A percentile compares a stretch with the other conserved stretches of the same genome.
Evolutionary conservation across 2,797 vertebrate genomes (phyloP).

Genomic region (Sylvia borin): DNA sequence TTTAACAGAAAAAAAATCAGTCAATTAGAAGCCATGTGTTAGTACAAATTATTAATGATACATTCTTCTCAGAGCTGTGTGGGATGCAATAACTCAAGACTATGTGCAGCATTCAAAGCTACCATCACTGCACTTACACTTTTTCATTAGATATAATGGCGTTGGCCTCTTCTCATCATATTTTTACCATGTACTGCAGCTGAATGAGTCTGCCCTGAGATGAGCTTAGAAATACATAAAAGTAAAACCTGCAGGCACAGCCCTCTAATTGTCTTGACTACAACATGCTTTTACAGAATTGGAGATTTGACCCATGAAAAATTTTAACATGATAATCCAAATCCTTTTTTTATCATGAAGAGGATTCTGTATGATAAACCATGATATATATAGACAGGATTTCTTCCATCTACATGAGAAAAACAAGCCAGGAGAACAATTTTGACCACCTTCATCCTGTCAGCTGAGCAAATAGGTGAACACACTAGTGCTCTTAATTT

Average conservation of each 20-base stretch:
- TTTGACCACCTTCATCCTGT: background rate
- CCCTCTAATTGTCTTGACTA: background rate
- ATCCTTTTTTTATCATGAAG: background rate
- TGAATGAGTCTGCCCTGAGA: background rate
- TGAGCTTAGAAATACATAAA: background rate
- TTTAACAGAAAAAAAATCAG: background rate
- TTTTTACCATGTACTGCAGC: background rate
- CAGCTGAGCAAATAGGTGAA: background rate
- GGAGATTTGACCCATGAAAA: background rate
- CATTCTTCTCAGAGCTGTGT: background rate
- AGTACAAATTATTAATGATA: slow-evolving; percentile 45
- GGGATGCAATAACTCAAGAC: background rate
- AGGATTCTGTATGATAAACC: background rate
- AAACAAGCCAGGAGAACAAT: background rate
- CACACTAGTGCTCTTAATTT: background rate
- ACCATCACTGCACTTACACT: background rate
- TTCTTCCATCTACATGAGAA: background rate
- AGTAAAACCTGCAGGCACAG: background rate
- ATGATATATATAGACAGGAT: background rate
- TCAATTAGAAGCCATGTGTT: slow-evolving; percentile 8
- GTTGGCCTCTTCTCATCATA: background rate
- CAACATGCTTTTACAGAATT: background rate
- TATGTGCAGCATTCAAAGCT: background rate
- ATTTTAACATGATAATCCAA: background rate
- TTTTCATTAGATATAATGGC: background rate